Conservation (phyloP, 1,140 invertebrate species). For the Pachypeltis micranthus region DNA sequence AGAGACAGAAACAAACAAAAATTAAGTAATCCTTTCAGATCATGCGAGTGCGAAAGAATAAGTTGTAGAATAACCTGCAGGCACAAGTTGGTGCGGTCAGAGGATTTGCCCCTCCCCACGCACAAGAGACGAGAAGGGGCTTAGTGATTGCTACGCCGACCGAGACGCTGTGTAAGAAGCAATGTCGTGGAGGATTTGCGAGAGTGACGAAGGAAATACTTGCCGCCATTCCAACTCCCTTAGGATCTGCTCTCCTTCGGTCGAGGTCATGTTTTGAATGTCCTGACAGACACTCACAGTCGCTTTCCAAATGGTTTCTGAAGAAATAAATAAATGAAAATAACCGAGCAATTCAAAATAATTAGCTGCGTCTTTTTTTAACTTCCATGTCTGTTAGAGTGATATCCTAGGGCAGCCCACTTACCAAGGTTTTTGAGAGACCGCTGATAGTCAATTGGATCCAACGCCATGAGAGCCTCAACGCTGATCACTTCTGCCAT, state of each 20-base stretch:
- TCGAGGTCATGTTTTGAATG: constrained; percentile 26
- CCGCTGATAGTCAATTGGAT: constrained; percentile 28
- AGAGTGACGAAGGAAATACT: constrained; percentile 26
- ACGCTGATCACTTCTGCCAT: constrained; percentile 30
- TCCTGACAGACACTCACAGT: constrained; percentile 30
- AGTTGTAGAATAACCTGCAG: too few relatives aligned
- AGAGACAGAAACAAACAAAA: too few relatives aligned
- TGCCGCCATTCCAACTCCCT: constrained; percentile 29
- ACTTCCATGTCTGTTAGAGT: too few relatives aligned
- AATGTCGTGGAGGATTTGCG: constrained; percentile 26
- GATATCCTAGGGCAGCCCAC: too few relatives aligned
- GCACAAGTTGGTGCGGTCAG: background rate
- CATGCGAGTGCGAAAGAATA: too few relatives aligned
- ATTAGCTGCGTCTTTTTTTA: too few relatives aligned
- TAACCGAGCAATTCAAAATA: too few relatives aligned
- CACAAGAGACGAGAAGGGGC: constrained; percentile 9
- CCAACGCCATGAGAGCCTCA: constrained; percentile 30
- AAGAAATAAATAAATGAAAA: constrained; percentile 10
- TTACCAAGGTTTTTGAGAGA: constrained; percentile 32
- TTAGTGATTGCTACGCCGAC: constrained; percentile 13
- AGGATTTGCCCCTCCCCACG: constrained; percentile 3
- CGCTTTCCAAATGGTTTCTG: constrained; percentile 31
- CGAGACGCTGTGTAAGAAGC: constrained; percentile 12
- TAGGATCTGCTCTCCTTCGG: constrained; percentile 25
- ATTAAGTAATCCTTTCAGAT: too few relatives aligned